Conservation (phyloP, 92 coral and sea anemone species). For the Parazoanthus darwini region DNA sequence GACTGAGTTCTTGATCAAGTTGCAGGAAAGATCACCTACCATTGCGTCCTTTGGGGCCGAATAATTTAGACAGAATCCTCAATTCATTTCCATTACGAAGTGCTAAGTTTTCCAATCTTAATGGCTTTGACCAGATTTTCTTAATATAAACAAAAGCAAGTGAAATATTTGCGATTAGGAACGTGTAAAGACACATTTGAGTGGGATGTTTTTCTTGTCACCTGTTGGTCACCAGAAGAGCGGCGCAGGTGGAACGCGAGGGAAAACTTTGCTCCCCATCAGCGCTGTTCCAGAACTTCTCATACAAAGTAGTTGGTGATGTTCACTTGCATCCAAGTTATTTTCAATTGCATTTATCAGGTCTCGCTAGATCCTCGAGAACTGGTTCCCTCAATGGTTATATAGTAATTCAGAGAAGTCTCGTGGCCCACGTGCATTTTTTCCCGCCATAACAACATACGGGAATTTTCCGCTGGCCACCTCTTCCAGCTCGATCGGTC, state of each 20-base stretch:
- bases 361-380: too few species aligned
- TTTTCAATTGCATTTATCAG: too few species aligned
- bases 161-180: not conserved
- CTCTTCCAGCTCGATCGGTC: too few species aligned
- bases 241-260: not conserved
- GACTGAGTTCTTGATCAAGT: not conserved
- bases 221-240: not conserved
- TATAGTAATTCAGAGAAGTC: too few species aligned
- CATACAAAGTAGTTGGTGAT: too few species aligned
- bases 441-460: too few species aligned
- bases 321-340: too few species aligned
- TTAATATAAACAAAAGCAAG: not conserved
- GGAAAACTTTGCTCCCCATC: too few species aligned
- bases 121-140: not conserved
- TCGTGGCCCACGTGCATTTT: too few species aligned
- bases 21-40: not conserved
- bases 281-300: too few species aligned
- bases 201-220: not conserved
- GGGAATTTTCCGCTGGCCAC: too few species aligned
- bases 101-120: not conserved
- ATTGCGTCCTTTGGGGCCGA: not conserved
- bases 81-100: not conserved
- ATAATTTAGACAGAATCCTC: not conserved
- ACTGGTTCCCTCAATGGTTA: too few species aligned
- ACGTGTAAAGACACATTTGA: not conserved